A percentile compares a stretch with the other conserved stretches of the same genome.
These are phyloP conservation scores for Achroia grisella DNA, from an alignment of 1,140 invertebrate species.

Conservation along the genomic window DNA sequence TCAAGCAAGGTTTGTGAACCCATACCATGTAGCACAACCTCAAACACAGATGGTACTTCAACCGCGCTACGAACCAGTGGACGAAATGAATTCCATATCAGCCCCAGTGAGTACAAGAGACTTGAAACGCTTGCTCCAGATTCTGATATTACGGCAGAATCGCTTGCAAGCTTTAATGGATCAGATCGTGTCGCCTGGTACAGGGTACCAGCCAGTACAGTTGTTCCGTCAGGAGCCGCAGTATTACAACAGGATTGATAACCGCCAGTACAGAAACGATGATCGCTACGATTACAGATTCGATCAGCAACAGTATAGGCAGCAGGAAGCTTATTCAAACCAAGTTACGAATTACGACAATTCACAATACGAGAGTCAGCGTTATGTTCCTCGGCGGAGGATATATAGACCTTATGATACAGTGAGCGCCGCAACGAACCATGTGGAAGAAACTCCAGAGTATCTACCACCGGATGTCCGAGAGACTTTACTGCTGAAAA, in stretches of 20 bases:
- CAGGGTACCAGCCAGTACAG: slow-evolving; percentile 39
- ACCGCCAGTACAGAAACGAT: slow-evolving; percentile 46
- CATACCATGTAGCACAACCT: slow-evolving; percentile 31
- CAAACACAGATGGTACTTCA: slow-evolving; percentile 40
- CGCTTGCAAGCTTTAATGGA: slow-evolving; percentile 72
- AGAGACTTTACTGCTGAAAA: slow-evolving; percentile 79
- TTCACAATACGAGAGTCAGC: slow-evolving; percentile 62
- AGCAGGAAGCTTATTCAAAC: slow-evolving; percentile 50
- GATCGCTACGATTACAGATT: slow-evolving; percentile 56
- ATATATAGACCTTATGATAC: slow-evolving; percentile 56
- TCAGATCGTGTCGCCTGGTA: slow-evolving; percentile 50
- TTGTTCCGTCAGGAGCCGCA: slow-evolving; percentile 34
- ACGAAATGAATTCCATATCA: slow-evolving; percentile 53
- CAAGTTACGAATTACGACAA: slow-evolving; percentile 55
- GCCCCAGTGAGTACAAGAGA: slow-evolving; percentile 75
- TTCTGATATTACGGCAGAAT: slow-evolving; percentile 73
- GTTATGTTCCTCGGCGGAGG: slow-evolving; percentile 56
- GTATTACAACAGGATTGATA: slow-evolving; percentile 37
- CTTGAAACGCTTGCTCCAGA: slow-evolving; percentile 74
- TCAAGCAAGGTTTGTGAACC: slow-evolving; percentile 48
- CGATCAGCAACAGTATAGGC: slow-evolving; percentile 43
- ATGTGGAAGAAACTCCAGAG: slow-evolving; percentile 75
- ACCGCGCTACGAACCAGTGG: slow-evolving; percentile 42
- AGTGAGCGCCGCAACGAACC: slow-evolving; percentile 59
- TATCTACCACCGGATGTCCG: slow-evolving; percentile 78